Percentiles rank a stretch among this genome's conserved stretches.
These are phyloP conservation scores for Drosophila arizonae DNA, from an alignment of 1,140 invertebrate species.

Conservation along the genomic window DNA sequence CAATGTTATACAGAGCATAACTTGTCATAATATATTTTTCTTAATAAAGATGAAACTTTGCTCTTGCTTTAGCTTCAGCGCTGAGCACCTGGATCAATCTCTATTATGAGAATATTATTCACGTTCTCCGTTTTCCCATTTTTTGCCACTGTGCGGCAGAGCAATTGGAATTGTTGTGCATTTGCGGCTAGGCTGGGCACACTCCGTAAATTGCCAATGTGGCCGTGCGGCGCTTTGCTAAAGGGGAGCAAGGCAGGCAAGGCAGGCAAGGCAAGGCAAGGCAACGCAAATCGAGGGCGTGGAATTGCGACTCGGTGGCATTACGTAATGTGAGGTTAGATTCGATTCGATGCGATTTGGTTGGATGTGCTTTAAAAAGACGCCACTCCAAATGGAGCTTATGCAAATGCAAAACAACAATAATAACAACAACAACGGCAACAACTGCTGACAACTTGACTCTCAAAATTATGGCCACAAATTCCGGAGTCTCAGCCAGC, in stretches of 20 bases:
- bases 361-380: slow-evolving; percentile 25
- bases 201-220: slow-evolving; percentile 29
- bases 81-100: no score
- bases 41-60: no score
- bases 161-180: slow-evolving; percentile 57
- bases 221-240: not conserved
- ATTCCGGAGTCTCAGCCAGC: slow-evolving; percentile 27
- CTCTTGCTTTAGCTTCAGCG: no score
- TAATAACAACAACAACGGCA: slow-evolving; percentile 13
- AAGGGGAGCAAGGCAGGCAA: not conserved
- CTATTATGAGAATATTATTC: no score
- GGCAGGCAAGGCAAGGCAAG: not conserved
- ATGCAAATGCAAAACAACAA: slow-evolving; percentile 38
- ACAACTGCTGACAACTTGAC: slow-evolving; percentile 36
- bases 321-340: not conserved
- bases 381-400: slow-evolving; percentile 11
- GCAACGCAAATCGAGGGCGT: no score
- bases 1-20: no score
- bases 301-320: not conserved
- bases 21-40: no score
- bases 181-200: slow-evolving; percentile 46
- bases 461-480: slow-evolving; percentile 48
- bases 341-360: not conserved
- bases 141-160: not conserved
- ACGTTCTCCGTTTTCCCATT: no score